Evolutionary conservation across 2,113 vertebrate species (phyloP).

Genomic region (Cavia aperea): DNA sequence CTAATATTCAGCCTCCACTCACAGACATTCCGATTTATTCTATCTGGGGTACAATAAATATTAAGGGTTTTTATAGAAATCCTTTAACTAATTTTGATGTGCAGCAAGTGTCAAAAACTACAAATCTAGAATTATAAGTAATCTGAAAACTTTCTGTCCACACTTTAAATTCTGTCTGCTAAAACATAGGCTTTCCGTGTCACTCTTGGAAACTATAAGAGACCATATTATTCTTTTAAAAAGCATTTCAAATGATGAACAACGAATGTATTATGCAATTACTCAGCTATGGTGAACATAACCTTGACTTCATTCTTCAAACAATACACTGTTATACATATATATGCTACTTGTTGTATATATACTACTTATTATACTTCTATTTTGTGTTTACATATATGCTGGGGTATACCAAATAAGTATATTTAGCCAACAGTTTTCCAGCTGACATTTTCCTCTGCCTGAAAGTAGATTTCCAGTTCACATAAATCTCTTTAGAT

Average conservation of each 20-base stretch:
- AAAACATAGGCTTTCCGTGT: background rate
- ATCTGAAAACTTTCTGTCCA: background rate
- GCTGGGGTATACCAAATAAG: background rate
- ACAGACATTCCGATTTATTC: constrained; percentile 10
- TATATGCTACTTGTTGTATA: background rate
- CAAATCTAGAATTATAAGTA: constrained; percentile 8
- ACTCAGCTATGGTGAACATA: background rate
- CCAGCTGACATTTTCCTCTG: background rate
- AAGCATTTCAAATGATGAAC: background rate
- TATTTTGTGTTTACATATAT: background rate
- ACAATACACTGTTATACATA: background rate
- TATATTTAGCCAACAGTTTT: background rate
- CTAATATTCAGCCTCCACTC: background rate
- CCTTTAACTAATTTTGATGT: background rate
- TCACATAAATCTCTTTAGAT: background rate
- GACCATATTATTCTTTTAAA: background rate
- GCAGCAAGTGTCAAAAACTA: background rate
- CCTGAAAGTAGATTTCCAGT: background rate
- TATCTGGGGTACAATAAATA: background rate
- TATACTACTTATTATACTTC: background rate
- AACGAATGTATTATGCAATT: background rate
- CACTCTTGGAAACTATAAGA: background rate
- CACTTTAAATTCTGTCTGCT: background rate
- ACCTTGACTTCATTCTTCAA: background rate
- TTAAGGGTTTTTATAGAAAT: background rate